Conservation (phyloP, 2,113 vertebrate species). For the Eidolon helvum region DNA sequence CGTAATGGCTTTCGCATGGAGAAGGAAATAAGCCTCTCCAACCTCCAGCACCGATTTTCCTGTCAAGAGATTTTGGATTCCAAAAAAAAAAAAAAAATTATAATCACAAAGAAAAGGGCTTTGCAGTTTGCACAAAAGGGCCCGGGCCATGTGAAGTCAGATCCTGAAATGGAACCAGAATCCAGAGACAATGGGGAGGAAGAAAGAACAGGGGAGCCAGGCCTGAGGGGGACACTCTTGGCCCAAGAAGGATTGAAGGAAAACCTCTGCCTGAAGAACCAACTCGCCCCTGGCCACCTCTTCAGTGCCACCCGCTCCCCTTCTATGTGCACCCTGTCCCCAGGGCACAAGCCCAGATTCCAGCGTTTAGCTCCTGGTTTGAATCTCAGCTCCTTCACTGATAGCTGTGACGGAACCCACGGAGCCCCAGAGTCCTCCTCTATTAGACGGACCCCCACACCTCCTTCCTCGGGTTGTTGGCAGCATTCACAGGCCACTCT, state of each 20-base stretch:
- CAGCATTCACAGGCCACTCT: accelerated
- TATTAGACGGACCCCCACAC: accelerated
- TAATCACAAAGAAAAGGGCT: constrained; percentile 84
- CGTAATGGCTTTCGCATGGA: constrained; percentile 86
- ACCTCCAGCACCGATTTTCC: constrained; percentile 85
- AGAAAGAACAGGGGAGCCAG: neutral
- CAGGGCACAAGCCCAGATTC: neutral
- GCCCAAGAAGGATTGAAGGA: neutral
- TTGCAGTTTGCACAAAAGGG: constrained; percentile 81
- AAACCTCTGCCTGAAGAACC: accelerated
- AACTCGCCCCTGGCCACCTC: neutral
- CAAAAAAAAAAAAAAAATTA: constrained; percentile 71
- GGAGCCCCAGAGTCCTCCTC: neutral
- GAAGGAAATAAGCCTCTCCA: constrained; percentile 77
- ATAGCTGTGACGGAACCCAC: no score
- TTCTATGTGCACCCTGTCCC: neutral
- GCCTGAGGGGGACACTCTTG: accelerated
- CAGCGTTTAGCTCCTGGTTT: neutral
- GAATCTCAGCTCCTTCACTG: neutral
- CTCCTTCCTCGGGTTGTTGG: neutral
- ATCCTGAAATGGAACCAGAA: constrained; percentile 73
- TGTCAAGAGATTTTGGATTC: constrained; percentile 85
- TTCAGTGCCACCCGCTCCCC: accelerated
- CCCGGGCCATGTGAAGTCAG: constrained; percentile 79
- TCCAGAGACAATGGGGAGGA: constrained; percentile 70